Conservation (phyloP, 2,797 vertebrate species). For the Brachyrhaphis roseni region DNA sequence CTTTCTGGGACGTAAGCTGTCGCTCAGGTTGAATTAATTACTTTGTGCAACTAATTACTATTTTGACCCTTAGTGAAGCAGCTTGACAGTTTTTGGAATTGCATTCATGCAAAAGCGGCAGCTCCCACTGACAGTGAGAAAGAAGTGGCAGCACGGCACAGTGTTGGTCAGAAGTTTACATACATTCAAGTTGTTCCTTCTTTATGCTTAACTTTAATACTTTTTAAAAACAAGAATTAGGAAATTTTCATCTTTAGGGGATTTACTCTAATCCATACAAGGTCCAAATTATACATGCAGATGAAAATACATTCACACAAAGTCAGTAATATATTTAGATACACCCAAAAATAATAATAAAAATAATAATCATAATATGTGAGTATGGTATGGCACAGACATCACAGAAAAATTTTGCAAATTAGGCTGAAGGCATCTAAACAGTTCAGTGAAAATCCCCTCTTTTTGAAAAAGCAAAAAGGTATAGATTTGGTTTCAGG, state of each 20-base stretch:
- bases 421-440: background rate
- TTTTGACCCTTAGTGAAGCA: conserved; percentile 31
- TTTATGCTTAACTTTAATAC: background rate
- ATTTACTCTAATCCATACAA: background rate
- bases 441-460: background rate
- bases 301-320: background rate
- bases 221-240: background rate
- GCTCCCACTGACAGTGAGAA: background rate
- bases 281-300: background rate
- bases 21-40: conserved; percentile 55
- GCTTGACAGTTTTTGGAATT: conserved; percentile 16
- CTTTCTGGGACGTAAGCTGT: conserved; percentile 67
- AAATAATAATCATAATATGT: background rate
- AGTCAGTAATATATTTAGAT: background rate
- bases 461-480: background rate
- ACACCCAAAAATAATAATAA: background rate
- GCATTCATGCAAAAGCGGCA: background rate
- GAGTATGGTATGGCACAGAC: background rate
- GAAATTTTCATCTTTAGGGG: background rate
- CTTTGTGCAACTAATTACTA: conserved; percentile 33
- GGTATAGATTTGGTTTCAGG: background rate
- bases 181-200: background rate
- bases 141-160: background rate
- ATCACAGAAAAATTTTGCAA: background rate
- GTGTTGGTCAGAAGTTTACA: background rate